Evolutionary conservation across 2,113 vertebrate species (phyloP).

Genomic region (Anser cygnoides): DNA sequence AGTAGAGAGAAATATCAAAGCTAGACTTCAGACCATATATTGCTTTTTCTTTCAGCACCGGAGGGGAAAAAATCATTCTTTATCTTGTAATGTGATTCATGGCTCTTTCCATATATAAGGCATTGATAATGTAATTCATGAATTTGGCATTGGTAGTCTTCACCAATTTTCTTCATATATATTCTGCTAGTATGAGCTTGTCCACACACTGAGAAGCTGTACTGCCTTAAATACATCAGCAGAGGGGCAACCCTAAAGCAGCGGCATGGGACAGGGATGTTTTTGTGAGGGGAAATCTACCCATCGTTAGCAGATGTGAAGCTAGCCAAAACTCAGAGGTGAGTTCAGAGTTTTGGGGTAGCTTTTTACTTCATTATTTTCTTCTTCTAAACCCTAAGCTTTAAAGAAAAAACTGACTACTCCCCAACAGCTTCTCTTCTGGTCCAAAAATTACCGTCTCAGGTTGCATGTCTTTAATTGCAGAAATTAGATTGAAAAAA

Average conservation of each 20-base stretch:
- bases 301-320: neutral
- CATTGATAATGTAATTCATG: neutral
- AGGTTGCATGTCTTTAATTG: neutral
- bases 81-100: neutral
- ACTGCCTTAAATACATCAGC: neutral
- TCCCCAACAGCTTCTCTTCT: neutral
- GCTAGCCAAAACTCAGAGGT: neutral
- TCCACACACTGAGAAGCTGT: neutral
- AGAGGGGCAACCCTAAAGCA: neutral
- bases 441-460: neutral
- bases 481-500: neutral
- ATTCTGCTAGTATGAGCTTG: neutral
- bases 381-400: neutral
- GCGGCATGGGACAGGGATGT: neutral
- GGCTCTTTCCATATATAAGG: neutral
- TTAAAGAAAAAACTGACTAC: neutral
- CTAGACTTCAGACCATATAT: neutral
- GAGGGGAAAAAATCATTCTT: neutral
- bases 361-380: neutral
- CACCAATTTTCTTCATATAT: neutral
- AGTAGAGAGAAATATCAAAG: slow-evolving; percentile 29
- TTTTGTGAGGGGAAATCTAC: neutral
- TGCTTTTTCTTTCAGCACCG: neutral
- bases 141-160: neutral
- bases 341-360: neutral